Conservation (phyloP, 2,113 vertebrate genomes). For the Columbina picui region DNA sequence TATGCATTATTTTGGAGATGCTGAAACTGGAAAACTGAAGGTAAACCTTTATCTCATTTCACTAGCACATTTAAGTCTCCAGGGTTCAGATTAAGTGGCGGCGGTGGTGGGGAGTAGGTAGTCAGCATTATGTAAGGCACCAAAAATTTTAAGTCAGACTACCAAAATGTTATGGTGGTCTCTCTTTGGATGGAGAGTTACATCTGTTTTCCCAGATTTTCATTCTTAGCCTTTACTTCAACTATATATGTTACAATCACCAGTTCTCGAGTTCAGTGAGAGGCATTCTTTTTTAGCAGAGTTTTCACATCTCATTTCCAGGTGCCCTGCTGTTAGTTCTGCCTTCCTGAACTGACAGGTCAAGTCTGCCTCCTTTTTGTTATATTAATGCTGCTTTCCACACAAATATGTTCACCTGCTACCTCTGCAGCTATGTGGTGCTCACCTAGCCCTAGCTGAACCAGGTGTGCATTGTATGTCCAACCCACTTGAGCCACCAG, state of each 20-base stretch:
- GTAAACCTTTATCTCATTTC: neutral
- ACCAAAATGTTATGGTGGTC: neutral
- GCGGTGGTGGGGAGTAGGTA: neutral
- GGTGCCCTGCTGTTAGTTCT: neutral
- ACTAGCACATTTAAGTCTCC: neutral
- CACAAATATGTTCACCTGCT: neutral
- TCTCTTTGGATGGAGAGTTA: neutral
- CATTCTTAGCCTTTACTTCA: neutral
- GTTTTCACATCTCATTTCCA: neutral
- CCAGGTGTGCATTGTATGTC: accelerated
- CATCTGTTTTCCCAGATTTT: neutral
- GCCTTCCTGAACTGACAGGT: neutral
- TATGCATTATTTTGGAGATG: neutral
- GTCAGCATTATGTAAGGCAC: neutral
- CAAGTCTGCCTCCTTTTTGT: neutral
- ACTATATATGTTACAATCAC: neutral
- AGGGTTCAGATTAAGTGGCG: neutral
- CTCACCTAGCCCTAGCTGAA: neutral
- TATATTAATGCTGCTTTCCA: neutral
- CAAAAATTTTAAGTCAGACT: neutral
- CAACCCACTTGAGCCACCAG: neutral
- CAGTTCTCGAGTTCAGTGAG: neutral
- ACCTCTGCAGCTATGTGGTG: neutral
- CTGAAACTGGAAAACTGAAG: neutral
- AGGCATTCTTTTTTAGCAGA: neutral